Base-by-base conservation (phyloP, 1,140 invertebrate genomes). In the Trichonephila clavata region DNA sequence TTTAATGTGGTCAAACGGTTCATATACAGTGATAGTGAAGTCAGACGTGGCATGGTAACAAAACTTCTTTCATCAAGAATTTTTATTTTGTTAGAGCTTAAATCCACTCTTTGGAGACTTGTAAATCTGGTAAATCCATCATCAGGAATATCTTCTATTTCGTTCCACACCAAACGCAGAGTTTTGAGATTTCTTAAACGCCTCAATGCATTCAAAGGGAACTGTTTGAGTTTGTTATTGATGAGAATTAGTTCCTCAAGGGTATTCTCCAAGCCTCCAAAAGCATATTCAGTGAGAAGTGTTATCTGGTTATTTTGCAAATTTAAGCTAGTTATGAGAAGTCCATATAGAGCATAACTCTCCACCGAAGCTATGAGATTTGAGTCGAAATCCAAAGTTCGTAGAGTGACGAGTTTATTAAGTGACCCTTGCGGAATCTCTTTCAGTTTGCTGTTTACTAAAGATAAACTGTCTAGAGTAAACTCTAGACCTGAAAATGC, bases 81-180 rank as follows among this genome's bases (percentile, higher is more conserved):
- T 90, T 97, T 97, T 94, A 99, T 98, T 95, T 97, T 97, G 96
- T 99, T 99, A 21, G 97, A 98, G 95, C 97, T 98, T 90, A 99
- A 96, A 96, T 99, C 98, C 94, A 99, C 96, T 94, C 97, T 97
- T 77, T 97, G 95, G 68, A 99, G 95, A 14, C 97, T 97, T 39
- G 97, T 96, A 87, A 98, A 96, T 61, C 97, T 96, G 1, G 97
- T 97, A 95, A 97, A 97, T n/a, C 96, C 97, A 95, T 98, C 97
- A 94, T 97, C 96, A 1, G 97, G 97, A 59, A 98, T 96, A n/a
- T 96, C 95, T 27, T 96, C 96, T 13, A 98, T 97, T 96, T 97
- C 97, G 95, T 99, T 99, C 97, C 97, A 98, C 0, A 98, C 97
- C 8, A 99, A 96, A 89, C 97, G 96, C 43, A 99, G 96, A 0